Evolutionary conservation across 2,113 vertebrate genomes (phyloP).

Genomic region (Himantopus leucocephalus): DNA sequence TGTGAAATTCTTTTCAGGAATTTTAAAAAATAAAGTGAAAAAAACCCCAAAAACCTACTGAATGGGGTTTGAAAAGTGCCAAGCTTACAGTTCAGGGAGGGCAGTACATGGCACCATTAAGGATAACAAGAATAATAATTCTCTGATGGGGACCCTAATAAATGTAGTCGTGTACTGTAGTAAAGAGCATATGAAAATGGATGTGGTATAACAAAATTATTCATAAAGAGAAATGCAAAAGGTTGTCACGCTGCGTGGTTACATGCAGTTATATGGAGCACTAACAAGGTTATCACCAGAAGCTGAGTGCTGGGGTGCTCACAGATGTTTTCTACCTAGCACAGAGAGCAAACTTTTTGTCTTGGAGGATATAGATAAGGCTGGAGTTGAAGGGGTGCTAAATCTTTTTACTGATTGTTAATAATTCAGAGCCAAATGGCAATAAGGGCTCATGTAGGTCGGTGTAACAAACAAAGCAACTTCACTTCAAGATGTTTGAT

Average conservation of each 20-base stretch:
- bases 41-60: not conserved
- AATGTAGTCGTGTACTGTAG: slow-evolving; percentile 75
- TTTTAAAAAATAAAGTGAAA: slow-evolving; percentile 48
- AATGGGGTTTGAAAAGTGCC: slow-evolving; percentile 64
- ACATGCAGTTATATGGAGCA: slow-evolving; percentile 74
- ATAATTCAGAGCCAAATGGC: slow-evolving; percentile 78
- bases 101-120: slow-evolving; percentile 69
- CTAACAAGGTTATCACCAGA: slow-evolving; percentile 77
- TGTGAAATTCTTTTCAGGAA: slow-evolving; percentile 62
- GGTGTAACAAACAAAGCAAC: slow-evolving; percentile 64
- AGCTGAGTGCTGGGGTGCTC: slow-evolving; percentile 68
- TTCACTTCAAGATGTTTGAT: slow-evolving; percentile 56
- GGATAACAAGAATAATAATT: slow-evolving; percentile 75
- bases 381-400: slow-evolving; percentile 67
- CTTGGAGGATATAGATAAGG: slow-evolving; percentile 60
- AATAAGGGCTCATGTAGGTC: slow-evolving; percentile 67
- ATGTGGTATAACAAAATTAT: slow-evolving; percentile 84
- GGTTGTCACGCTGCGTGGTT: slow-evolving; percentile 79
- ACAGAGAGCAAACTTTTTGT: slow-evolving; percentile 65
- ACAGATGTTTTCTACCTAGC: slow-evolving; percentile 73
- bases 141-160: slow-evolving; percentile 77
- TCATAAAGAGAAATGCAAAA: slow-evolving; percentile 81
- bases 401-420: slow-evolving; percentile 73
- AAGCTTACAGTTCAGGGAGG: slow-evolving; percentile 66
- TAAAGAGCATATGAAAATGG: slow-evolving; percentile 79